Evolutionary conservation across 2,888 invertebrate species (phyloP).

Genomic region (Willowsia nigromaculata): DNA sequence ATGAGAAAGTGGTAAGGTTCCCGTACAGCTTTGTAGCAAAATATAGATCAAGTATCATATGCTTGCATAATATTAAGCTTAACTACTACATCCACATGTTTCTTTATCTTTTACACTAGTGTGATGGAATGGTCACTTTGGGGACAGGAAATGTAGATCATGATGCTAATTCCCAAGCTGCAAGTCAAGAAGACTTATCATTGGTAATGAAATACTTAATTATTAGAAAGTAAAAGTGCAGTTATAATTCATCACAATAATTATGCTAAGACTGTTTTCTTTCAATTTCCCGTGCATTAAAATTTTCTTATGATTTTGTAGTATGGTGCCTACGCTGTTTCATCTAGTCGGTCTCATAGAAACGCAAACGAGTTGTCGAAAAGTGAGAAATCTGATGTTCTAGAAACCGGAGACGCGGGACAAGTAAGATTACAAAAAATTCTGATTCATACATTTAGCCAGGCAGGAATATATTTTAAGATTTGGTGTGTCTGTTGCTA

Average conservation of each 20-base stretch:
- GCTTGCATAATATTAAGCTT: not conserved
- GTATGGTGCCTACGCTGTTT: conserved; percentile 69
- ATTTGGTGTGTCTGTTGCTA: not conserved
- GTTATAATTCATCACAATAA: too few relatives aligned
- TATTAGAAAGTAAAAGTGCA: not conserved
- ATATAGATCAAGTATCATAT: not conserved
- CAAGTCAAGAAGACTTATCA: conserved; percentile 68
- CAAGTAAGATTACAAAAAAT: too few relatives aligned
- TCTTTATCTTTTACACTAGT: conserved; percentile 1
- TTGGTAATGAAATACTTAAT: conserved; percentile 28
- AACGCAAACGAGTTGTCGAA: conserved; percentile 57
- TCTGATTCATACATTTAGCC: too few relatives aligned
- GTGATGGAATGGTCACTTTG: conserved; percentile 34
- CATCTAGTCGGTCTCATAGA: conserved; percentile 65
- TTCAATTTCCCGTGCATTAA: not conserved
- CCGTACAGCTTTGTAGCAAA: not conserved
- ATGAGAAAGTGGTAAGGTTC: conserved; percentile 37
- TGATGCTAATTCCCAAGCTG: conserved; percentile 41
- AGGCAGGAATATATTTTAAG: too few relatives aligned
- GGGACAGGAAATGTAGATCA: not conserved
- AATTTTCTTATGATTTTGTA: not conserved
- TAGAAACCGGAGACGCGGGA: conserved; percentile 15
- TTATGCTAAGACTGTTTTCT: too few relatives aligned
- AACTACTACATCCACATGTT: too few relatives aligned
- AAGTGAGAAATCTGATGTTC: conserved; percentile 44